Conservation (phyloP, 2,113 vertebrate species). For the Dicrurus megarhynchus region DNA sequence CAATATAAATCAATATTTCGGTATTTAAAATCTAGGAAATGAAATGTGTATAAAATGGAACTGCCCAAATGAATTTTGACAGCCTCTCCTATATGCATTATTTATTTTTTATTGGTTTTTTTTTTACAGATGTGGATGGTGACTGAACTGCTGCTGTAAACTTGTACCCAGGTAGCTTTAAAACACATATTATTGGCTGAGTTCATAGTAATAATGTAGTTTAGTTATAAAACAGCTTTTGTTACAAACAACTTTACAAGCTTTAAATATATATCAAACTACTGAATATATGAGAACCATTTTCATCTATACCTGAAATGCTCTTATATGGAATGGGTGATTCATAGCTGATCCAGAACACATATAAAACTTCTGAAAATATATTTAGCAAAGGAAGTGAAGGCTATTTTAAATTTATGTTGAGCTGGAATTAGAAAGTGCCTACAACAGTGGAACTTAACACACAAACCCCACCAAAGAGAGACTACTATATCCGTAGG, state of each 20-base stretch:
- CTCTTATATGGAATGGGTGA: neutral
- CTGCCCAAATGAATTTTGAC: neutral
- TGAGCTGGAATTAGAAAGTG: neutral
- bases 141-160: neutral
- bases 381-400: conserved; percentile 9
- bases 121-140: conserved; percentile 21
- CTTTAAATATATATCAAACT: neutral
- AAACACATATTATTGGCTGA: neutral
- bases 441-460: neutral
- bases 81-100: neutral
- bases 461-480: neutral
- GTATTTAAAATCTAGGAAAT: conserved; percentile 31
- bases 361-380: neutral
- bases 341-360: conserved; percentile 10
- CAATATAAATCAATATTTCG: conserved; percentile 14
- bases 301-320: conserved; percentile 12
- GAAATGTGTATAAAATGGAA: conserved; percentile 15
- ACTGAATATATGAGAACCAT: neutral
- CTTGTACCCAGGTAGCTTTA: conserved; percentile 11
- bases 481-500: neutral
- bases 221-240: conserved; percentile 14
- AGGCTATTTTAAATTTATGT: conserved; percentile 31
- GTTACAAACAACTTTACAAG: conserved; percentile 15
- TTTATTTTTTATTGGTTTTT: conserved; percentile 28
- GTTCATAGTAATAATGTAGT: neutral